Conservation (phyloP, 1,140 invertebrate genomes). For the Ostrea edulis region DNA sequence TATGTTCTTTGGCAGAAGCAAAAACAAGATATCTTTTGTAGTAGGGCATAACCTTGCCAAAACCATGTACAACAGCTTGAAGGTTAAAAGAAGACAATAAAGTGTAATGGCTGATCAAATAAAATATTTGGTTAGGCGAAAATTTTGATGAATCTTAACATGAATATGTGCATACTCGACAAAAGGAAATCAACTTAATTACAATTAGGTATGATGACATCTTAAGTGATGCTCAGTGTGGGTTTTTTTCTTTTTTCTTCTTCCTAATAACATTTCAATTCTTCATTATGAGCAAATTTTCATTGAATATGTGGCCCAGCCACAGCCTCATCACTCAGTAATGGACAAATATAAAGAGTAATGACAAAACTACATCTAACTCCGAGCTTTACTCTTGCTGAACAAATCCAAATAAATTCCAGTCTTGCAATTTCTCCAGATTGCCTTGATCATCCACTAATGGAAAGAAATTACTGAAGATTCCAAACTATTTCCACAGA, state of each 20-base stretch:
- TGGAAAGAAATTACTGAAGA: slow-evolving; percentile 14
- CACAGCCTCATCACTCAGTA: not conserved
- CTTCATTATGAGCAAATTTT: slow-evolving; percentile 5
- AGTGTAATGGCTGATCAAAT: too few relatives aligned
- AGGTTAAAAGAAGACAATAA: not conserved
- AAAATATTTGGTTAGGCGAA: too few relatives aligned
- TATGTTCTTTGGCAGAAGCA: not conserved
- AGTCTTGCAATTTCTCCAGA: slow-evolving; percentile 6
- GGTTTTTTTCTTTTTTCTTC: too few relatives aligned
- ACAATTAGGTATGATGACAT: too few relatives aligned
- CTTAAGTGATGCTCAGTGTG: not conserved
- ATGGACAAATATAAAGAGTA: slow-evolving; percentile 15
- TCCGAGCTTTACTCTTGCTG: not conserved
- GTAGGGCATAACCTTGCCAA: slow-evolving; percentile 9
- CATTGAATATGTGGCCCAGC: not conserved
- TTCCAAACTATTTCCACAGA: not conserved
- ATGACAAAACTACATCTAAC: slow-evolving; percentile 4
- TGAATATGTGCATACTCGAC: too few relatives aligned
- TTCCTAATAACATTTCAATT: not conserved
- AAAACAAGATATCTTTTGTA: not conserved
- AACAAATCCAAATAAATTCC: slow-evolving; percentile 32
- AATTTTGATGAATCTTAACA: too few relatives aligned
- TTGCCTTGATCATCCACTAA: slow-evolving; percentile 17
- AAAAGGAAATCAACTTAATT: too few relatives aligned
- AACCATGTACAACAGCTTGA: not conserved